These are phyloP conservation scores for Myanophis thanlyinensis DNA, from an alignment of 2,113 vertebrate species.

Conservation along the genomic window DNA sequence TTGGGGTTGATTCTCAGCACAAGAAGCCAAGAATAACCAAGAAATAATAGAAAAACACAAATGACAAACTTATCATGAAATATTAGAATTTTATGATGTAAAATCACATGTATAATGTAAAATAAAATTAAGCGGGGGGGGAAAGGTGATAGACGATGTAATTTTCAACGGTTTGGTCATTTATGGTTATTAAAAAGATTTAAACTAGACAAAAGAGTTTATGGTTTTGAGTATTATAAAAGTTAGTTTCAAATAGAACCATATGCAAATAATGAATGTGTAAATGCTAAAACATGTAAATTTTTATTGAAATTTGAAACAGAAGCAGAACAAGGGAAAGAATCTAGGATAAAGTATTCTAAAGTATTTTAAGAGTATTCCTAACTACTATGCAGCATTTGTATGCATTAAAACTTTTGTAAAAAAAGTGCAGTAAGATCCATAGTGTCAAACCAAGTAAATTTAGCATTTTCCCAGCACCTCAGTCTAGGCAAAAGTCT, in stretches of 20 bases:
- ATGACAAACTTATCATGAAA: background rate
- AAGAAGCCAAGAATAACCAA: background rate
- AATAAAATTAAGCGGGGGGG: background rate
- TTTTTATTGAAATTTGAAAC: background rate
- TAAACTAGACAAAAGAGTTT: background rate
- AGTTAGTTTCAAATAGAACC: background rate
- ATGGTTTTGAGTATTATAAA: background rate
- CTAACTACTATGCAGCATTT: background rate
- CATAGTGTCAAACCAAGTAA: background rate
- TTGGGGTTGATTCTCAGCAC: background rate
- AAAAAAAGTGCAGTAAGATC: background rate
- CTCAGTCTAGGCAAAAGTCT: background rate
- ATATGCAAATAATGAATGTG: background rate
- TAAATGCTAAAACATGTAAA: background rate
- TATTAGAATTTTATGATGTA: background rate
- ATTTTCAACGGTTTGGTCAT: background rate
- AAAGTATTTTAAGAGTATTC: background rate
- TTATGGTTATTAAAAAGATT: background rate
- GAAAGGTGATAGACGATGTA: background rate
- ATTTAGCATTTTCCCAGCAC: background rate
- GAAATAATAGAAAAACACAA: background rate
- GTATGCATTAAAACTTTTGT: background rate
- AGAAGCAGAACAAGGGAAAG: background rate
- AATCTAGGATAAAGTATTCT: background rate
- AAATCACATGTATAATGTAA: background rate